These are phyloP conservation scores for Smutsia temminckii DNA, from an alignment of 2,797 vertebrate species.

Conservation along the genomic window DNA sequence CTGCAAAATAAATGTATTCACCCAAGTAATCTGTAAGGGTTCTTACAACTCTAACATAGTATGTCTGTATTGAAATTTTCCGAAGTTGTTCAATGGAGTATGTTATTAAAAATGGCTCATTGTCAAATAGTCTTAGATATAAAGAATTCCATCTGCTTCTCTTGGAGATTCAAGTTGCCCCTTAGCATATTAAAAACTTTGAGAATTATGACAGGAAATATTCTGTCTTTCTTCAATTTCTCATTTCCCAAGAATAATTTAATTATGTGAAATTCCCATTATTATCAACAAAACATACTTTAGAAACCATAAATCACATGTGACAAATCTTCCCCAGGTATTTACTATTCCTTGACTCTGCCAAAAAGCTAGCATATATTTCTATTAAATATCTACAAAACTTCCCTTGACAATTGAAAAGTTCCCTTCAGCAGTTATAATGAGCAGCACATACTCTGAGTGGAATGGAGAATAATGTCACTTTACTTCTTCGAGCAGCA, in stretches of 20 bases:
- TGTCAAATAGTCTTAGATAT: not conserved
- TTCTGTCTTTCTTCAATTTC: not conserved
- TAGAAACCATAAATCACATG: not conserved
- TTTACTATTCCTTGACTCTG: not conserved
- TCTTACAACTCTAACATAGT: not conserved
- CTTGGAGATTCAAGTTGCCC: not conserved
- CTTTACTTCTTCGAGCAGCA: not conserved
- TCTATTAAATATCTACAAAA: not conserved
- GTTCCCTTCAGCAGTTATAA: not conserved
- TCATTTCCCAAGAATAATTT: not conserved
- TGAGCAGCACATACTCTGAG: not conserved
- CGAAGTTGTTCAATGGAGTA: not conserved
- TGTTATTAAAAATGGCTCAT: not conserved
- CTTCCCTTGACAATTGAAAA: not conserved
- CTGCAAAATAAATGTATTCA: not conserved
- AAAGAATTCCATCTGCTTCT: not conserved
- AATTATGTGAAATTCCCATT: not conserved
- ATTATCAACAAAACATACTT: constrained; percentile 16
- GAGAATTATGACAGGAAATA: not conserved
- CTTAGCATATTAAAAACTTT: not conserved
- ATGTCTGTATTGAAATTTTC: not conserved
- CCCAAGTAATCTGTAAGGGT: not conserved
- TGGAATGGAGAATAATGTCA: not conserved
- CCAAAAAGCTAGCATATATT: not conserved
- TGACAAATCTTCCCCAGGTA: not conserved